Percentiles rank a stretch among this genome's conserved stretches.
Evolutionary conservation across 2,113 vertebrate species (phyloP).

Genomic region (Melanocharis versteri): DNA sequence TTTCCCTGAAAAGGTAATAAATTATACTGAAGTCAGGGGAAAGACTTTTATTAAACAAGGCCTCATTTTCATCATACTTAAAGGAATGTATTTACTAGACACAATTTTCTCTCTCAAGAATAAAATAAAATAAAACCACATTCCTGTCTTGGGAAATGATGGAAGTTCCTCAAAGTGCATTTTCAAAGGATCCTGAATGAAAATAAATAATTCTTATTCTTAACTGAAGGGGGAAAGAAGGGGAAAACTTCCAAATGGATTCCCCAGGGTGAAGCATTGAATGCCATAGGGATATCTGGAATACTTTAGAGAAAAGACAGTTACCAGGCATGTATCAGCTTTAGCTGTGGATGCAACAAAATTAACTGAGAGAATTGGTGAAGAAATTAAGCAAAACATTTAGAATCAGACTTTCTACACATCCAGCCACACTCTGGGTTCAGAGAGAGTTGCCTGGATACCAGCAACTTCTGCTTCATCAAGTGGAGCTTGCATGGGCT

Average conservation of each 20-base stretch:
- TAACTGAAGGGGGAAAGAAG: background rate
- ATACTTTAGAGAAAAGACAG: background rate
- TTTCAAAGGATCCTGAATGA: slow-evolving; percentile 18
- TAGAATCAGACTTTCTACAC: background rate
- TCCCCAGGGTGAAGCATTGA: background rate
- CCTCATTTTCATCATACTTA: background rate
- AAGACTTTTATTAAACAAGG: slow-evolving; percentile 4
- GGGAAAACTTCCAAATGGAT: background rate
- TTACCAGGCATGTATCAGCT: background rate
- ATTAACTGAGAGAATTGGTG: background rate
- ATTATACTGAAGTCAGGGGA: background rate
- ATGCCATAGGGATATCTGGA: background rate
- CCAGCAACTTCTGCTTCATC: background rate
- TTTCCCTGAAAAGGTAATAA: background rate
- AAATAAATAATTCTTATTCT: background rate
- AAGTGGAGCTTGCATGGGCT: background rate
- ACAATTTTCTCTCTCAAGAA: background rate
- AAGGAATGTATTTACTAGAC: background rate
- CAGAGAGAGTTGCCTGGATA: background rate
- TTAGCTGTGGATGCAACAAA: background rate
- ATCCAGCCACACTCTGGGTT: background rate
- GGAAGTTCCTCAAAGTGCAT: background rate
- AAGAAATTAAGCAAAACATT: background rate
- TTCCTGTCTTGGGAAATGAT: background rate
- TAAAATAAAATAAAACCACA: background rate